Conservation (phyloP, 1,140 invertebrate species). For the Achroia grisella region DNA sequence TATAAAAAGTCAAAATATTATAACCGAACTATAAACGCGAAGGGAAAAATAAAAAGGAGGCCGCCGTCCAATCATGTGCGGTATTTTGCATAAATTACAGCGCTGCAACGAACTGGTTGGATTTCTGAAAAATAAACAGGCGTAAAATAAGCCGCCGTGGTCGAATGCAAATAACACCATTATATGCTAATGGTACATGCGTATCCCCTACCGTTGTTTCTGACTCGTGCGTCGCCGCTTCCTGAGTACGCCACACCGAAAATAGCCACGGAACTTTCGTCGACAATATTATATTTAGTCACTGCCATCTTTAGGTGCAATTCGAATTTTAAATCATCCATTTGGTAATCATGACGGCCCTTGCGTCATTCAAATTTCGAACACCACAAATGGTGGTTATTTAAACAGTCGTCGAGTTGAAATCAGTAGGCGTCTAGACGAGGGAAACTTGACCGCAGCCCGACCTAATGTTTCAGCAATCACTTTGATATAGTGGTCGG, state of each 20-base stretch:
- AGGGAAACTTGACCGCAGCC: constrained; percentile 29
- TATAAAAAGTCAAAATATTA: constrained; percentile 16
- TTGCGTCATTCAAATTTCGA: too few species aligned
- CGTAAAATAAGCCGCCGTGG: constrained; percentile 43
- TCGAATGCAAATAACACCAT: constrained; percentile 61
- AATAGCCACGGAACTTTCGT: constrained; percentile 22
- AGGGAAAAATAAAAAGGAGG: constrained; percentile 28
- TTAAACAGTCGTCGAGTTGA: constrained; percentile 20
- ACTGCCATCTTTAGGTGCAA: too few species aligned
- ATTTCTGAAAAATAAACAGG: constrained; percentile 56
- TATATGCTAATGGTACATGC: constrained; percentile 62
- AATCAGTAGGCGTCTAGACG: constrained; percentile 36
- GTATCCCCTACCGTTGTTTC: constrained; percentile 44
- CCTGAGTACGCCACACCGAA: constrained; percentile 30
- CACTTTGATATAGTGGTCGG: constrained; percentile 35
- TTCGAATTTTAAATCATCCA: not conserved
- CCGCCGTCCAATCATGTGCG: constrained; percentile 37
- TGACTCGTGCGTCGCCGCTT: constrained; percentile 22
- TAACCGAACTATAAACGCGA: constrained; percentile 17
- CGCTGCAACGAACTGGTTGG: constrained; percentile 29
- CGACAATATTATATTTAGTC: constrained; percentile 1
- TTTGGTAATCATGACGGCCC: not conserved
- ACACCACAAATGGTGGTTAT: constrained; percentile 1
- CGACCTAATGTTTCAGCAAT: constrained; percentile 37
- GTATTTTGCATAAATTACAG: constrained; percentile 62